phyloP scores from a whole-genome alignment of 2,888 invertebrate genomes.

The Sisyra nigra region DNA sequence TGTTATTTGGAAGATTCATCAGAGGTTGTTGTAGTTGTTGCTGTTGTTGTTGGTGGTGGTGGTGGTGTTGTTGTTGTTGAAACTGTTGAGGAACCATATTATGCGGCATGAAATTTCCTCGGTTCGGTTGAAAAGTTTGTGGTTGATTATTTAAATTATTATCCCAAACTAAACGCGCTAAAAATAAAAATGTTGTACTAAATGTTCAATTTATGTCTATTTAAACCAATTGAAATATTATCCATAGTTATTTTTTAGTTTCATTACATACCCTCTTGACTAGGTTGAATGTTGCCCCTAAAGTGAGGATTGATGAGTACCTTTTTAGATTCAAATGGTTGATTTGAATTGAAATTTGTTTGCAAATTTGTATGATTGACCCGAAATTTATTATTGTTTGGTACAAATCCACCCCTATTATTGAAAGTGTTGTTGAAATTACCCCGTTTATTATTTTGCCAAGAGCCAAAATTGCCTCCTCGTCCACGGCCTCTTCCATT shows the following conservation, averaged over 20 bases:
- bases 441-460: constrained; percentile 1
- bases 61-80: constrained; percentile 5
- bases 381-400: background rate
- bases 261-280: constrained; percentile 30
- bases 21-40: background rate
- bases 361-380: no score
- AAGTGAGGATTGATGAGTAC: constrained; percentile 53
- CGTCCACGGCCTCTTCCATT: constrained; percentile 6
- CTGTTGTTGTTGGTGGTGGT: no score
- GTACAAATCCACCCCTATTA: constrained; percentile 1
- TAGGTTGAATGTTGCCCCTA: constrained; percentile 39
- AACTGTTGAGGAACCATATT: background rate
- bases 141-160: constrained; percentile 9
- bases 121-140: background rate
- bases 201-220: no score
- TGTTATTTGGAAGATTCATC: background rate
- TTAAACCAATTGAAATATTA: no score
- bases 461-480: constrained; percentile 6
- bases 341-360: no score
- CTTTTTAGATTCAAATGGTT: constrained; percentile 27
- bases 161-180: constrained; percentile 17
- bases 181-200: constrained; percentile 4
- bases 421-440: constrained; percentile 3
- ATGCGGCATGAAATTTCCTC: background rate
- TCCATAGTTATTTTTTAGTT: background rate